Evolutionary conservation across 2,888 invertebrate species (phyloP).

Genomic region (Abrostola tripartita): DNA sequence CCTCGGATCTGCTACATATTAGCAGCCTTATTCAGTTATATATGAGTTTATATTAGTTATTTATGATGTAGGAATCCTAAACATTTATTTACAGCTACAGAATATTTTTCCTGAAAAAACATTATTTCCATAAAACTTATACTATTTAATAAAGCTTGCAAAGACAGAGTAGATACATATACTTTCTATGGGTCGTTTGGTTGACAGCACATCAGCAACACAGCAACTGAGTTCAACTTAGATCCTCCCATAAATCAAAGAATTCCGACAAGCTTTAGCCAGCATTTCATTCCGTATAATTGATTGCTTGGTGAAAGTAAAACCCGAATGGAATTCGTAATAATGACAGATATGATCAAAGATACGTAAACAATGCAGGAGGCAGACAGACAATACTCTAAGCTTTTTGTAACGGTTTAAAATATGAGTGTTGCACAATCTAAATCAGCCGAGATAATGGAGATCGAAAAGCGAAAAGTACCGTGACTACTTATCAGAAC

Average conservation of each 20-base stretch:
- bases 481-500: conserved; percentile 25
- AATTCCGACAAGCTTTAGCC: conserved; percentile 41
- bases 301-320: conserved; percentile 65
- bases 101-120: no score
- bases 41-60: no score
- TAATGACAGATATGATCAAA: conserved; percentile 53
- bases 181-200: no score
- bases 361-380: conserved; percentile 39
- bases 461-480: conserved; percentile 26
- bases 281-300: conserved; percentile 59
- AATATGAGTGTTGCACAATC: conserved; percentile 27
- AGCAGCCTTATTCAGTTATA: no score
- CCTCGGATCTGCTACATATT: no score
- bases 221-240: no score
- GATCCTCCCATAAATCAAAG: conserved; percentile 42
- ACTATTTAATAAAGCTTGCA: no score
- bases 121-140: no score
- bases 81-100: no score
- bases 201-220: no score
- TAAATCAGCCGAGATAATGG: conserved; percentile 32
- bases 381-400: conserved; percentile 40
- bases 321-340: conserved; percentile 53
- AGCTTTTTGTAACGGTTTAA: conserved; percentile 38
- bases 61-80: no score
- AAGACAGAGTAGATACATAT: not conserved